Evolutionary conservation across 1,140 invertebrate genomes (phyloP).

Genomic region (Cyrtorhinus lividipennis): DNA sequence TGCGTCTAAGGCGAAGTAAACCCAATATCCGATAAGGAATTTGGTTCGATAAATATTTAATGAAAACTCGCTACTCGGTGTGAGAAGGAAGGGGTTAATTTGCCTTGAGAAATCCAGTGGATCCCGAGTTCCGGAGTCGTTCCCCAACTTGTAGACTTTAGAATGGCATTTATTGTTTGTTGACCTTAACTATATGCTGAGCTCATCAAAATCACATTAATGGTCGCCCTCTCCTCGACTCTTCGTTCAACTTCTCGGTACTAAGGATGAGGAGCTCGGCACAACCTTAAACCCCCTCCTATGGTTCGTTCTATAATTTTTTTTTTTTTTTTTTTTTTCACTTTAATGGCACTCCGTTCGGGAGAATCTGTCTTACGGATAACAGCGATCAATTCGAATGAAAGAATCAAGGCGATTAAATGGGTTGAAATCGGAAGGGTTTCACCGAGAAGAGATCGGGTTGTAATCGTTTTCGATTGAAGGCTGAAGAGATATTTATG

Average conservation of each 20-base stretch:
- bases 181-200: slow-evolving; percentile 1
- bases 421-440: too few relatives aligned
- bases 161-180: slow-evolving; percentile 12
- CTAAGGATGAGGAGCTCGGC: too few relatives aligned
- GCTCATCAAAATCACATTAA: slow-evolving; percentile 13
- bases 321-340: not conserved
- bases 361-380: not conserved
- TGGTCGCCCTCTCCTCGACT: not conserved
- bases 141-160: not conserved
- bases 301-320: too few relatives aligned
- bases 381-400: not conserved
- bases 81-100: not conserved
- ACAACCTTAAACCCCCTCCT: too few relatives aligned
- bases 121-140: not conserved
- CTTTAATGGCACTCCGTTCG: not conserved
- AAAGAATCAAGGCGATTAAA: too few relatives aligned
- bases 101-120: not conserved
- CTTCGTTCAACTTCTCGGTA: not conserved
- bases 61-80: not conserved
- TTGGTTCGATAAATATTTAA: not conserved
- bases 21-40: too few relatives aligned
- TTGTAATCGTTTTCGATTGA: too few relatives aligned
- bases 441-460: too few relatives aligned
- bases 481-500: too few relatives aligned
- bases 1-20: too few relatives aligned